A percentile compares a stretch with the other conserved stretches of the same genome.
Evolutionary conservation across 2,888 invertebrate species (phyloP).

Genomic region (Apamea epomidion): DNA sequence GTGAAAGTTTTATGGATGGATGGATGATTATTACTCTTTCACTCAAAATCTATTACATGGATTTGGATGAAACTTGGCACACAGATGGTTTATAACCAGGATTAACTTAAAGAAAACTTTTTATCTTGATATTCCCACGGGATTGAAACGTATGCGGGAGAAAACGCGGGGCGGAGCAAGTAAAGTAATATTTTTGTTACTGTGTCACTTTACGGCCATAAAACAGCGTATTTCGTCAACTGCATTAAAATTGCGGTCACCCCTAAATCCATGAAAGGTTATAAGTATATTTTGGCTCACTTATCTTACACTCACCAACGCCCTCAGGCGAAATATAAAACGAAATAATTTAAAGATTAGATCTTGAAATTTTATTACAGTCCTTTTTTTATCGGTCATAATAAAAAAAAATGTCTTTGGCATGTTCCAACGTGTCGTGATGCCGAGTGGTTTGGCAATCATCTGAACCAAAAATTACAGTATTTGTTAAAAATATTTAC

Average conservation of each 20-base stretch:
- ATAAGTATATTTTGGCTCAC: constrained; percentile 44
- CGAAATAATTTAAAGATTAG: constrained; percentile 65
- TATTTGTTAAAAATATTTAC: not conserved
- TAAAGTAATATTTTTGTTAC: not conserved
- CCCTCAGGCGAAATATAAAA: constrained; percentile 56
- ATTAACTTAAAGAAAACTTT: no score
- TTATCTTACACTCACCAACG: constrained; percentile 56
- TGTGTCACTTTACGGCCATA: not conserved
- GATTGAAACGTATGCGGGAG: no score
- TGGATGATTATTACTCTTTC: no score
- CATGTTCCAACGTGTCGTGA: constrained; percentile 29
- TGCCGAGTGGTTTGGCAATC: constrained; percentile 5
- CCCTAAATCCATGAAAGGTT: constrained; percentile 35
- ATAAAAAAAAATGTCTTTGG: constrained; percentile 50
- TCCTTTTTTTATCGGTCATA: constrained; percentile 59
- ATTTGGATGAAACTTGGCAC: no score
- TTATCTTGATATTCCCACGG: no score
- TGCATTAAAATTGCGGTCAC: constrained; percentile 32
- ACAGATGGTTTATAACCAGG: no score
- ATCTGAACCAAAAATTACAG: not conserved
- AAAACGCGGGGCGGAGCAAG: no score
- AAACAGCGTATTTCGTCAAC: constrained; percentile 5
- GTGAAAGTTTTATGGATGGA: no score
- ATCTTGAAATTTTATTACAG: constrained; percentile 61
- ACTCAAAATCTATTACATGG: no score